Base-by-base conservation (phyloP, 2,797 vertebrate genomes). In the Lagorchestes hirsutus region DNA sequence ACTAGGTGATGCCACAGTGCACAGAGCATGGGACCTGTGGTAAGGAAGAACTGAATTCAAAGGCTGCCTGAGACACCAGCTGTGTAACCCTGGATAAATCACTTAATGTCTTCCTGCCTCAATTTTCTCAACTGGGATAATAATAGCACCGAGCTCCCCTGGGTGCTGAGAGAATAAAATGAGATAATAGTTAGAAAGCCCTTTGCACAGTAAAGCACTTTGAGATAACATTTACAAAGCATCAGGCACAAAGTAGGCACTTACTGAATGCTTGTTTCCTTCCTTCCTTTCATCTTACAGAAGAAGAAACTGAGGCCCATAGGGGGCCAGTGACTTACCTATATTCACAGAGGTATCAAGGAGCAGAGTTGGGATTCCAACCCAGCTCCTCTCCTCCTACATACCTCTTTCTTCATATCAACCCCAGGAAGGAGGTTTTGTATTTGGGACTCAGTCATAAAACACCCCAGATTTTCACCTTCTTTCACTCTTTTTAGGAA, bases 401-500 rank as follows among this genome's bases (percentile, higher is more conserved):
- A 40, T 6, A 82, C 18, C n/a, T n/a, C 2, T 40, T 82, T 46
- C 67, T 82, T 82, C n/a, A 24, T 18, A 74, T 40, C 67, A 74
- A 18, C 1, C 62, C 14, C 13, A 6, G 62, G 56, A 57, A 27
- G 40, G 97, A 95, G 56, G 34, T 92, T 96, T 95, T 90, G 93
- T 0, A 18, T 22, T 97, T 54, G 28, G 94, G 10, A 96, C 27
- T 46, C 93, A 62, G 90, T 10, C 87, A 40, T 0, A 18, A 92
- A 54, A 93, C n/a, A 52, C 40, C 9, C 54, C 90, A 9, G 50
- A 34, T 59, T 90, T 82, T 11, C n/a, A 31, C 95, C 27, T 52
- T 96, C 59, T 95, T 90, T 54, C 0, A 18, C 1, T 52, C 18
- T 56, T 92, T 92, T 87, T n/a, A 93, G 92, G 95, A 93, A 95